Percentiles rank a stretch among this genome's conserved stretches.
These are phyloP conservation scores for Holcopasites calliopsidis DNA, from an alignment of 1,140 invertebrate species.

Conservation along the genomic window DNA sequence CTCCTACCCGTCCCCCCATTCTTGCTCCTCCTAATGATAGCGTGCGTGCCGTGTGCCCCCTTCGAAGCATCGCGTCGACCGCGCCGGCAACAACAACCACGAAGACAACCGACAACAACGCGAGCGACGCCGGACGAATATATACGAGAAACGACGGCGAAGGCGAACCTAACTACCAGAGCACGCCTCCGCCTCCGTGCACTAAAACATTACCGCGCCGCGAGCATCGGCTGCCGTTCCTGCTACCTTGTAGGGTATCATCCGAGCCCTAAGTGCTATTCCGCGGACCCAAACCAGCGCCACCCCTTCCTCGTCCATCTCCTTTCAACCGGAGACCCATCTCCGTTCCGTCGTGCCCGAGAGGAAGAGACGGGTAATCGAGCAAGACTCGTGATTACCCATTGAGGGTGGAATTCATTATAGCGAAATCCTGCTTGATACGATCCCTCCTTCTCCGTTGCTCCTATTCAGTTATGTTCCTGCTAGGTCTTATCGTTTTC, in stretches of 20 bases:
- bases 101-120: constrained; percentile 27
- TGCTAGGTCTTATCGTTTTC: not conserved
- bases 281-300: constrained; percentile 55
- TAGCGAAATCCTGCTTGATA: constrained; percentile 64
- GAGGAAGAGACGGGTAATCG: constrained; percentile 52
- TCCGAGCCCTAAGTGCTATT: constrained; percentile 70
- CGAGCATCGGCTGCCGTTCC: constrained; percentile 55
- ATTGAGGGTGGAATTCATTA: constrained; percentile 75
- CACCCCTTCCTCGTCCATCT: constrained; percentile 42
- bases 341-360: constrained; percentile 26
- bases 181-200: constrained; percentile 66
- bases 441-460: not conserved
- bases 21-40: constrained; percentile 74
- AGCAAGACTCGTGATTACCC: constrained; percentile 67
- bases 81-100: constrained; percentile 43
- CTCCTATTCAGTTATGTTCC: not conserved
- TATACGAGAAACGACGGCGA: constrained; percentile 50
- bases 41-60: constrained; percentile 57
- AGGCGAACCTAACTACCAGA: constrained; percentile 66
- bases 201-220: constrained; percentile 67
- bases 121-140: constrained; percentile 24
- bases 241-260: constrained; percentile 69
- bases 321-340: constrained; percentile 9
- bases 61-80: constrained; percentile 55
- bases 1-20: constrained; percentile 62